Conservation (phyloP, 2,113 vertebrate species). For the Lepisosteus osseus region DNA sequence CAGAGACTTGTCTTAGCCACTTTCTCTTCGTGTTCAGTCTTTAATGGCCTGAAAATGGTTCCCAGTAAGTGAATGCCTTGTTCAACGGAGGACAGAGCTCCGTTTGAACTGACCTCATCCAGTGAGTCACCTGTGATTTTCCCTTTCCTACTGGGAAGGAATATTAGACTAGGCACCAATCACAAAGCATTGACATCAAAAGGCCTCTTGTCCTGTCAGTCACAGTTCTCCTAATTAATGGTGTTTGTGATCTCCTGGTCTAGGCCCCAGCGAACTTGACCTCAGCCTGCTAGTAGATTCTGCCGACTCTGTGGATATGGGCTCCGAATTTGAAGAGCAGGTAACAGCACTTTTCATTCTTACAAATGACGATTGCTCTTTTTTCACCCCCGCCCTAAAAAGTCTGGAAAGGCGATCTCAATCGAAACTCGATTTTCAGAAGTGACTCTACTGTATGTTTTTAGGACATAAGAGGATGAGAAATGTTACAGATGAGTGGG, state of each 20-base stretch:
- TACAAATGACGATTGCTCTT: background rate
- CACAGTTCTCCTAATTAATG: background rate
- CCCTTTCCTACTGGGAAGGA: background rate
- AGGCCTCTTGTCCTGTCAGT: background rate
- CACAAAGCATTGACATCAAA: background rate
- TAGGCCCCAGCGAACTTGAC: constrained; percentile 82
- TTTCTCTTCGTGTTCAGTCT: background rate
- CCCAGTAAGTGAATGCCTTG: background rate
- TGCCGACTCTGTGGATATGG: constrained; percentile 64
- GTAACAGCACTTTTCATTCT: constrained; percentile 54
- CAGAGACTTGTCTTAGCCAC: too few relatives aligned
- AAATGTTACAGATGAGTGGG: too few relatives aligned
- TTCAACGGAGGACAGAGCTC: background rate
- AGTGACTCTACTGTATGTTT: too few relatives aligned
- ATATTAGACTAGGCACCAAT: background rate
- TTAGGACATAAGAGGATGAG: too few relatives aligned
- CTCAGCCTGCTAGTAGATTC: constrained; percentile 74
- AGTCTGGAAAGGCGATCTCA: too few relatives aligned
- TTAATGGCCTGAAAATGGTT: background rate
- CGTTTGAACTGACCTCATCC: background rate
- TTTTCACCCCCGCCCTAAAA: too few relatives aligned
- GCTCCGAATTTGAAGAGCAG: constrained; percentile 81
- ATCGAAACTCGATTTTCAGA: too few relatives aligned
- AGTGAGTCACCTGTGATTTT: background rate
- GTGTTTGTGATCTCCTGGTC: constrained; percentile 26